Base-by-base conservation (phyloP, 2,797 vertebrate genomes). In the Philypnodon macrostomus region DNA sequence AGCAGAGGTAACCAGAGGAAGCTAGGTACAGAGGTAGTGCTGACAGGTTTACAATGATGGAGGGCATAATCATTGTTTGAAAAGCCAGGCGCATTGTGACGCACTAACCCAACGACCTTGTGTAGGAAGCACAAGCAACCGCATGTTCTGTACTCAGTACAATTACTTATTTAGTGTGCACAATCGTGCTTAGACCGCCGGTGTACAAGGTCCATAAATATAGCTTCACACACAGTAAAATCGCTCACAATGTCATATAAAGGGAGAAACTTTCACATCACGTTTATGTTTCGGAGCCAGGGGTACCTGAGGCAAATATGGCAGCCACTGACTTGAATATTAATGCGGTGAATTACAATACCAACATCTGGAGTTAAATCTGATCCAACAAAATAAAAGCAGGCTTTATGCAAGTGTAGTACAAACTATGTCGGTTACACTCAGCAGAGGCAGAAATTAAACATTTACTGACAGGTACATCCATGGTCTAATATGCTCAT, bases 1-100 rank as follows among this genome's bases (percentile, higher is more conserved):
- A 56, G 39, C 16, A 38, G 23, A 55, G 48, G 24, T 38, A 35
- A 30, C 40, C n/a, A 44, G 49, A 67, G 57, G 53, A n/a, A 35
- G 45, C 60, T 47, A 63, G 55, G 54, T 54, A 64, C 14, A 4
- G 35, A 33, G 42, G 15, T 29, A 47, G 38, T 47, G 42, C 56
- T 67, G 77, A 72, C 68, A 78, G 72, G 27, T 80, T 79, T 69
- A 80, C 61, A 77, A 46, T 72, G 78, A 81, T 48, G 45, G 59
- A 83, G 62, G 67, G 59, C 63, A 71, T 70, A 68, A 72, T 80
- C 61, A 73, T 66, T 61, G 68, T 79, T 66, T 62, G 63, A 72
- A 65, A 55, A 76, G 69, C 65, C 59, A 67, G 19, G 10, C 54
- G 60, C 42, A 73, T 67, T 74, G 64, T 72, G 58, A 58, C 21